These are phyloP conservation scores for Amphiura filiformis DNA, from an alignment of 35 echinoderm and acorn worm genomes.

Conservation along the genomic window DNA sequence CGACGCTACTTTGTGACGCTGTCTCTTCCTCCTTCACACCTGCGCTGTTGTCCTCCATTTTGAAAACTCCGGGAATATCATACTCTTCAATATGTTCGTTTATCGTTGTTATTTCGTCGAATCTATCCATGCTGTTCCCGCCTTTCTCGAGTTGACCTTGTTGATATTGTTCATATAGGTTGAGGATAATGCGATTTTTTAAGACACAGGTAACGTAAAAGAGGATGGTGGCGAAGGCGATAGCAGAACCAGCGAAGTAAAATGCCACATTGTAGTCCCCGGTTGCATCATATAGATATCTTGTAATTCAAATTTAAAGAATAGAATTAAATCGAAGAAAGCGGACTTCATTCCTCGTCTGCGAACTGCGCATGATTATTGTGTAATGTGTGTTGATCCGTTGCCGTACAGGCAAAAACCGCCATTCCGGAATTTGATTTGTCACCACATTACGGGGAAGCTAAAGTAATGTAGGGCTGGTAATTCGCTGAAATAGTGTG, in stretches of 20 bases:
- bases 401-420: too few relatives aligned
- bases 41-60: not conserved
- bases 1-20: not conserved
- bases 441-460: too few relatives aligned
- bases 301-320: too few relatives aligned
- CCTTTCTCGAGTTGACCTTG: not conserved
- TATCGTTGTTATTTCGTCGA: not conserved
- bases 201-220: not conserved
- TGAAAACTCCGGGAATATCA: not conserved
- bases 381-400: too few relatives aligned
- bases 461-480: too few relatives aligned
- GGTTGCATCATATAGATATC: slow-evolving; percentile 12
- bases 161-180: not conserved
- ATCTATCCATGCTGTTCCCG: not conserved
- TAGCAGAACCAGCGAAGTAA: not conserved
- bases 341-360: too few relatives aligned
- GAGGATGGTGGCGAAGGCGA: not conserved
- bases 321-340: not conserved
- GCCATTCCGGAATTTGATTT: too few relatives aligned
- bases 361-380: too few relatives aligned
- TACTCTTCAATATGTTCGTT: not conserved
- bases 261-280: slow-evolving; percentile 3
- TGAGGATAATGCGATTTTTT: not conserved
- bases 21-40: not conserved
- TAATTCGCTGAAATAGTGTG: too few relatives aligned